phyloP scores from a whole-genome alignment of 2,113 vertebrate genomes.

The cat (Felis catus) region F.catus_Fca126_mat1.0 CM031413.1:142744001-142744500 shows the following conservation, averaged over 20 bases:
- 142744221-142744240: not conserved
- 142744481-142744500: not conserved
- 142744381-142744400: not conserved
- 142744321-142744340: not conserved
- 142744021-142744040: not conserved
- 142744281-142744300: not conserved
- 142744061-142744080: not conserved
- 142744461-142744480: not conserved
- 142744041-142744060: not conserved
- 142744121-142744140: not conserved
- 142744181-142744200: not conserved
- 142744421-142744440: not conserved
- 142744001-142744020: not conserved
- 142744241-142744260: not conserved
- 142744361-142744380: not conserved
- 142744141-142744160: not conserved
- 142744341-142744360: not conserved
- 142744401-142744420: not conserved
- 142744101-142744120: not conserved
- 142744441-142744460: not conserved
- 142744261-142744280: not conserved
- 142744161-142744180: not conserved
- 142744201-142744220: not conserved
- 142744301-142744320: not conserved
- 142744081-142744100: not conserved